Evolutionary conservation across 2,113 vertebrate species (phyloP).

Genomic region (Heloderma charlesbogerti): DNA sequence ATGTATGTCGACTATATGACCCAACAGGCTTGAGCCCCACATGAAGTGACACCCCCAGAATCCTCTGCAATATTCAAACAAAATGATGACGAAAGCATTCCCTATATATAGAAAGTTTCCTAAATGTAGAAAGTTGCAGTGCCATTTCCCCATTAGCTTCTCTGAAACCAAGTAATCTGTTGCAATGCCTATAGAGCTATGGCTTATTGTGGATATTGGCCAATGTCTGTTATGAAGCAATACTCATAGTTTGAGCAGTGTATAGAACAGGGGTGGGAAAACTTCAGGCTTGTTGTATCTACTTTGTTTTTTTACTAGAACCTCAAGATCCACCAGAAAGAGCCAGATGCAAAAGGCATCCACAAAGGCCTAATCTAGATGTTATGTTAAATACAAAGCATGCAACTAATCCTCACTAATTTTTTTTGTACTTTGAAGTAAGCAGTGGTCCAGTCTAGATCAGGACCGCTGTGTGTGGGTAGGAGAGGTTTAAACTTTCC

Average conservation of each 20-base stretch:
- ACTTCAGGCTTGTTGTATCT: no score
- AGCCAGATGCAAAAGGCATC: no score
- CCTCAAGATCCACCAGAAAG: no score
- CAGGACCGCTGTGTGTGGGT: no score
- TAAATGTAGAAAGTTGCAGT: not conserved
- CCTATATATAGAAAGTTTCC: not conserved
- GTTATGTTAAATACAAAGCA: no score
- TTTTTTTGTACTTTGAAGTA: no score
- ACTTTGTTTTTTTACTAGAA: no score
- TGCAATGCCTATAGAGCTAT: not conserved
- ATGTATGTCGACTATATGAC: not conserved
- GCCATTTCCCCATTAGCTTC: not conserved
- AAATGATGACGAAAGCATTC: not conserved
- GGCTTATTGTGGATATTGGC: not conserved
- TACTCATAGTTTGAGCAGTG: no score
- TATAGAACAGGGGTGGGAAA: not conserved
- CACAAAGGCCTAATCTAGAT: no score
- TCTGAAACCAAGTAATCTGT: not conserved
- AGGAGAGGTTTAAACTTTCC: no score
- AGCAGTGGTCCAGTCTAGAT: no score
- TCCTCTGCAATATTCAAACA: not conserved
- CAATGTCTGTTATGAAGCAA: not conserved
- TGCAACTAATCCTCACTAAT: no score
- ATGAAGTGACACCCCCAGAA: not conserved
- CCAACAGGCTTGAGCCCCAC: not conserved